Conservation (phyloP, 1,140 invertebrate species). For the Bicyclus anynana region DNA sequence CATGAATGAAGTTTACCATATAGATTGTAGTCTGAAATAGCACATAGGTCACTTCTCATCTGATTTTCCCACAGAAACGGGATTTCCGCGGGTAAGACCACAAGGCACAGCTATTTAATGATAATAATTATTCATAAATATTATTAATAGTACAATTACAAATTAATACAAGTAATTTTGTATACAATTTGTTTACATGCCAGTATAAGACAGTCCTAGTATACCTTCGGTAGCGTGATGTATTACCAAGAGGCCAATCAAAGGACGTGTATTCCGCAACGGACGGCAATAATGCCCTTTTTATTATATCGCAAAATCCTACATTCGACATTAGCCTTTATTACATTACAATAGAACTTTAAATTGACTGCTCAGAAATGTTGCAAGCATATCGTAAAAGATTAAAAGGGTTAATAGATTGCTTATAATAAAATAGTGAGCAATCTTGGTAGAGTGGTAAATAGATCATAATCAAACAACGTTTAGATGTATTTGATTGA, state of each 20-base stretch:
- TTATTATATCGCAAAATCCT: constrained; percentile 1
- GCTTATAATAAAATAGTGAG: neutral
- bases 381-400: neutral
- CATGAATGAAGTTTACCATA: no score
- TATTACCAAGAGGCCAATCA: constrained; percentile 19
- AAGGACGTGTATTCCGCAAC: constrained; percentile 17
- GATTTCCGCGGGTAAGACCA: no score
- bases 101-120: no score
- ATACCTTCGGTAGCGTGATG: constrained; percentile 11
- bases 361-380: neutral
- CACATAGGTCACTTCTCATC: no score
- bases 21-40: no score
- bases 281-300: constrained; percentile 12
- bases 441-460: constrained; percentile 3
- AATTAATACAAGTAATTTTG: no score
- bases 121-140: no score
- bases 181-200: no score
- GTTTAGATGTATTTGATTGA: neutral
- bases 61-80: no score
- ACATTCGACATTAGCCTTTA: neutral
- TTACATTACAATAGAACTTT: neutral
- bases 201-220: neutral
- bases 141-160: no score
- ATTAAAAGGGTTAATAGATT: constrained; percentile 15
- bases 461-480: constrained; percentile 19